Base-by-base conservation (phyloP, 2,113 vertebrate species). In the Sinocyclocheilus anophthalmus region DNA sequence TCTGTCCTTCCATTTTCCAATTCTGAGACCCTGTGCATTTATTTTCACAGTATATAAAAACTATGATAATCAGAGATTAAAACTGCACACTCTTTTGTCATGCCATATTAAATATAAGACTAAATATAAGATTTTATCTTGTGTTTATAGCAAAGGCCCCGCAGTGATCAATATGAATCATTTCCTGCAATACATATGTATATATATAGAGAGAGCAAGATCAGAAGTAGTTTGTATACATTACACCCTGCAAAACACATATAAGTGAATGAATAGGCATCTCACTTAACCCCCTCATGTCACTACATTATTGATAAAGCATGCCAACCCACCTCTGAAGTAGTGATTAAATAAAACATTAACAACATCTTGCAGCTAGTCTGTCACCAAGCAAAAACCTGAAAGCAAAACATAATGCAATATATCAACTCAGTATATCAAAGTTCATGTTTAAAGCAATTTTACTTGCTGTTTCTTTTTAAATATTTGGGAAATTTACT, bases 291-390 rank as follows among this genome's bases (percentile, higher is more conserved):
- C 37, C 50, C 55, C 48, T 76, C 42, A 73, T 72, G 63, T 76
- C 78, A 76, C 78, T 88, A 30, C 45, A 82, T 88, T 76, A 88
- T 85, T 88, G 16, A 88, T 76, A 12, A 30, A 22, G 81, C 72
- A 24, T 45, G 26, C 39, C 57, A 72, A 42, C 53, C 16, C 53
- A 80, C 37, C n/a, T 72, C 69, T 81, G n/a, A 73, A 78, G 61
- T 69, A 85, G 33, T n/a, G 45, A 45, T 63, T 20, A 55, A 69
- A 79, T 85, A 18, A 85, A 79, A 78, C 50, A 85, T 85, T 78
- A 53, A 78, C 8, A 50, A 16, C 65, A 48, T 81, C 20, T 61
- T 81, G 57, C 37, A 80, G 67, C 26, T 9, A 59, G 20, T 53
- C 24, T 70, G 37, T 65, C 78, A 24, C 37, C 8, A 33, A 61